These are phyloP conservation scores for Philopotamus ludificatus DNA, from an alignment of 1,140 invertebrate genomes.

Conservation along the genomic window DNA sequence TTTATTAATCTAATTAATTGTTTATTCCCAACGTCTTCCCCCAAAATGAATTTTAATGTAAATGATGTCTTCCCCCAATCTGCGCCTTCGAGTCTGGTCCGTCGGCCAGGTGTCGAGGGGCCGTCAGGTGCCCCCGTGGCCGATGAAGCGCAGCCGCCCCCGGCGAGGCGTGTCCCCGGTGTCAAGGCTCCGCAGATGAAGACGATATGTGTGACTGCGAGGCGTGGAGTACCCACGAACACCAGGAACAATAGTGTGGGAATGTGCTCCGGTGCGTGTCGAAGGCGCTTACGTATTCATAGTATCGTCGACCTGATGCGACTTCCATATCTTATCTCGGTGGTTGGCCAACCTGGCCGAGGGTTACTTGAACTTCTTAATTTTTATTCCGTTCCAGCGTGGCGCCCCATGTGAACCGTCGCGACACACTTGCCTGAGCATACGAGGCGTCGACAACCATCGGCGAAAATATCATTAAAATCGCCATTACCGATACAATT, in stretches of 20 bases:
- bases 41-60: no score
- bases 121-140: not conserved
- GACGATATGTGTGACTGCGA: not conserved
- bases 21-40: no score
- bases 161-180: not conserved
- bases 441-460: not conserved
- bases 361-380: constrained; percentile 29
- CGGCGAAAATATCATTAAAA: no score
- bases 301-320: not conserved
- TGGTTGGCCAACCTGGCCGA: constrained; percentile 15
- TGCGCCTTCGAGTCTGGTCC: no score
- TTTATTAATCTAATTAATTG: no score
- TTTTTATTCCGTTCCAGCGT: constrained; percentile 22
- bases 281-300: constrained; percentile 13
- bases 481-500: no score
- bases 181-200: constrained; percentile 1
- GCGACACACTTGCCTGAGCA: constrained; percentile 13
- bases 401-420: constrained; percentile 22
- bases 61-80: no score
- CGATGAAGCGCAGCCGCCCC: not conserved
- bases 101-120: not conserved
- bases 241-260: constrained; percentile 41
- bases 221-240: not conserved
- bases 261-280: constrained; percentile 41
- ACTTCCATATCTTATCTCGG: constrained; percentile 15